Base-by-base conservation (phyloP, 2,888 invertebrate species). In the Cantharis flavilabris region DNA sequence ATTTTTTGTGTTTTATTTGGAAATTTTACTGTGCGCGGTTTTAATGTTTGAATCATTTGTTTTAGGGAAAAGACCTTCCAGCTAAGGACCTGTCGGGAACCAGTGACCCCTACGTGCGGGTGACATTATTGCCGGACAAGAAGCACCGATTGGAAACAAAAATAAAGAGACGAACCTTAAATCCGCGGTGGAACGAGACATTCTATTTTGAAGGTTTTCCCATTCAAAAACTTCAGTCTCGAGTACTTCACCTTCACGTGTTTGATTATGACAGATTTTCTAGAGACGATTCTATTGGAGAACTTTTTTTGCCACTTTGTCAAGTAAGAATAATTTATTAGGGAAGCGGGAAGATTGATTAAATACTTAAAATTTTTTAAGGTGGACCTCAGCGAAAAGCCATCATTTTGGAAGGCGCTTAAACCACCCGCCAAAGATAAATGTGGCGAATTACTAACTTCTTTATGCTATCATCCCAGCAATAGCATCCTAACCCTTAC, bases 231-330 rank as follows among this genome's bases (percentile, higher is more conserved):
- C 90, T 97, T 76, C 97, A 97, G 87, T 96, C 96, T 83, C 92
- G 97, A 87, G 97, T 97, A 30, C 91, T 97, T 30, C 97, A 97
- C 88, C 92, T 97, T 71, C 97, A 97, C 89, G 97, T 97, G 72
- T 97, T 97, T 88, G 97, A 97, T 89, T 97, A 97, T 89, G 97
- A 97, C 88, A 93, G 97, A 84, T 97, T 97, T 89, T 97, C 97
- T 70, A 91, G 97, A 84, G 97, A 97, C 87, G 97, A 97, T 87
- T 97, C 97, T 70, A 97, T 97, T 85, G 97, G 97, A 3, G 97
- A 97, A 89, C 96, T 97, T 81, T 97, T 97, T 89, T 90, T 97
- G 84, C 97, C 97, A 7, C 90, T 97, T 9, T 97, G 96, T 87
- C 97, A 97, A 94, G 96, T 96, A 90, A 90, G 65, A 49, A 49